Evolutionary conservation across 1,140 invertebrate genomes (phyloP).

Genomic region (Sinella curviseta): DNA sequence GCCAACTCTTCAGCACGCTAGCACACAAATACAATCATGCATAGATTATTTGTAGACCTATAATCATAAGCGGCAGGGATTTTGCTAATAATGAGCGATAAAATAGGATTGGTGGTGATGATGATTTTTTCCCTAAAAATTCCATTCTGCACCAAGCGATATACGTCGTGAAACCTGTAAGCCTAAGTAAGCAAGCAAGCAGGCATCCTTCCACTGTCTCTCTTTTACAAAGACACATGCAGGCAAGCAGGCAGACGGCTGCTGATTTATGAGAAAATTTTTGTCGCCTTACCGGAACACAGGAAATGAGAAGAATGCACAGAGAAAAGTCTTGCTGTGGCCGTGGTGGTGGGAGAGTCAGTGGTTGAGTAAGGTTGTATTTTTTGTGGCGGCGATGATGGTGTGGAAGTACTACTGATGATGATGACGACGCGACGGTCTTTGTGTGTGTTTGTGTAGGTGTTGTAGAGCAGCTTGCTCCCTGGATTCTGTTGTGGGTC

Average conservation of each 20-base stretch:
- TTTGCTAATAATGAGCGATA: no score
- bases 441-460: background rate
- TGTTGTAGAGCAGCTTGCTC: background rate
- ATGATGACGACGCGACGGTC: background rate
- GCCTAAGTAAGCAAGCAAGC: no score
- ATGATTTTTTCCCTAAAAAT: no score
- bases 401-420: no score
- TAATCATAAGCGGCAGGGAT: no score
- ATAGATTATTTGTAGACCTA: no score
- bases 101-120: no score
- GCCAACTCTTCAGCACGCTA: no score
- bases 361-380: background rate
- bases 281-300: conserved; percentile 19
- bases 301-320: conserved; percentile 24
- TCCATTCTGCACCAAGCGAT: no score
- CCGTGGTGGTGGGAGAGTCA: background rate
- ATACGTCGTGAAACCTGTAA: no score
- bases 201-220: no score
- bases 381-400: background rate
- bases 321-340: background rate
- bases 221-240: background rate
- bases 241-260: background rate
- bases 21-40: no score
- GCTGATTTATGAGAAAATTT: conserved; percentile 16
- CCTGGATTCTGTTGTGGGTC: background rate